Evolutionary conservation across 2,797 vertebrate species (phyloP).

Genomic region (Arctocebus calabarensis): DNA sequence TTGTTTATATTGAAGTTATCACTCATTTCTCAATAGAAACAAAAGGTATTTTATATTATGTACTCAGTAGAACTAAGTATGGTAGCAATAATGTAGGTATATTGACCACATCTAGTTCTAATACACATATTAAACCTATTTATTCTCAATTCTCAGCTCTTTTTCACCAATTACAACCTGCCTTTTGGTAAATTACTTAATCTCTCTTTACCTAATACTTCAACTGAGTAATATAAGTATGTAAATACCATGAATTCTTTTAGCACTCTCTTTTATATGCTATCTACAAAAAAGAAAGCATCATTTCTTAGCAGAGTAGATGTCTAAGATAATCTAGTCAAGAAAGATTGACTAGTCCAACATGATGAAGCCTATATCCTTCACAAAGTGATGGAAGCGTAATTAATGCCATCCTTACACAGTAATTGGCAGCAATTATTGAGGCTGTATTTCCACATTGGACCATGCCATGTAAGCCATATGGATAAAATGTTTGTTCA

Average conservation of each 20-base stretch:
- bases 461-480: background rate
- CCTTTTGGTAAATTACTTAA: background rate
- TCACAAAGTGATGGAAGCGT: background rate
- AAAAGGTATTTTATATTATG: slow-evolving; percentile 45
- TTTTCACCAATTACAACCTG: rapidly evolving
- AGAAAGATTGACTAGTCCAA: background rate
- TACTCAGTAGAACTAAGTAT: background rate
- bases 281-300: background rate
- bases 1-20: background rate
- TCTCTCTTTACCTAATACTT: background rate
- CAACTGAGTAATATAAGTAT: background rate
- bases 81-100: background rate
- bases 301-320: background rate
- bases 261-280: background rate
- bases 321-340: background rate
- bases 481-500: background rate
- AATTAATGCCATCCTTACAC: background rate
- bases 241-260: background rate
- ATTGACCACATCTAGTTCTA: background rate
- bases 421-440: background rate
- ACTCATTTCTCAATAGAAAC: slow-evolving; percentile 26
- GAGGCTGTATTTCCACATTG: background rate
- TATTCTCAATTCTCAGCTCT: background rate
- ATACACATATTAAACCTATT: background rate
- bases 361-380: background rate